Conservation (phyloP, 2,113 vertebrate species). For the Pseudolaguvia tuberculata region DNA sequence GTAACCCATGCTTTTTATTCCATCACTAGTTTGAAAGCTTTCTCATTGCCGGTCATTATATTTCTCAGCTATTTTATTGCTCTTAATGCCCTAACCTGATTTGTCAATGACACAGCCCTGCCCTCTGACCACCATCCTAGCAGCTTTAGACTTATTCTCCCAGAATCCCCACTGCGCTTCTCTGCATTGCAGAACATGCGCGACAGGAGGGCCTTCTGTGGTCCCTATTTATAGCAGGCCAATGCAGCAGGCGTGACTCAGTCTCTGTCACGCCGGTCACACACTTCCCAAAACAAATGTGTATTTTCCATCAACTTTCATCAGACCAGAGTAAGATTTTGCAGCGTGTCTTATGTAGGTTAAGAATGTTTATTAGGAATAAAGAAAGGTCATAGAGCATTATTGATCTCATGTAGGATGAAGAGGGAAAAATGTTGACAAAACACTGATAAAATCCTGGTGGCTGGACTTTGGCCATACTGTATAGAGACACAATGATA, state of each 20-base stretch:
- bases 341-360: neutral
- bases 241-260: slow-evolving; percentile 38
- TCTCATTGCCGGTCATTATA: neutral
- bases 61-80: neutral
- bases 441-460: slow-evolving; percentile 14
- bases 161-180: slow-evolving; percentile 53
- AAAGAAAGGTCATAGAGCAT: slow-evolving; percentile 1
- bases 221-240: slow-evolving; percentile 52
- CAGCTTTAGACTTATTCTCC: slow-evolving; percentile 51
- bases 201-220: slow-evolving; percentile 51
- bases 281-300: slow-evolving; percentile 22
- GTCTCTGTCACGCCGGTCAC: slow-evolving; percentile 31
- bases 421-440: neutral
- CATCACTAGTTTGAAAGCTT: neutral
- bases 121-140: slow-evolving; percentile 36
- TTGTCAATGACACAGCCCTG: slow-evolving; percentile 40
- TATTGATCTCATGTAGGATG: slow-evolving; percentile 25
- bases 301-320: neutral
- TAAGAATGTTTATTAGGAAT: no score
- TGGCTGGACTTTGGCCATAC: slow-evolving; percentile 23
- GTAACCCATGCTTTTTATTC: neutral
- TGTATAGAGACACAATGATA: neutral
- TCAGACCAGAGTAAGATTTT: slow-evolving; percentile 1
- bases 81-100: slow-evolving; percentile 23
- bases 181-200: slow-evolving; percentile 53